Evolutionary conservation across 2,888 invertebrate species (phyloP), one percentile per base, ranked within the genome.

Genomic region (Andrena chrysosceles): DNA sequence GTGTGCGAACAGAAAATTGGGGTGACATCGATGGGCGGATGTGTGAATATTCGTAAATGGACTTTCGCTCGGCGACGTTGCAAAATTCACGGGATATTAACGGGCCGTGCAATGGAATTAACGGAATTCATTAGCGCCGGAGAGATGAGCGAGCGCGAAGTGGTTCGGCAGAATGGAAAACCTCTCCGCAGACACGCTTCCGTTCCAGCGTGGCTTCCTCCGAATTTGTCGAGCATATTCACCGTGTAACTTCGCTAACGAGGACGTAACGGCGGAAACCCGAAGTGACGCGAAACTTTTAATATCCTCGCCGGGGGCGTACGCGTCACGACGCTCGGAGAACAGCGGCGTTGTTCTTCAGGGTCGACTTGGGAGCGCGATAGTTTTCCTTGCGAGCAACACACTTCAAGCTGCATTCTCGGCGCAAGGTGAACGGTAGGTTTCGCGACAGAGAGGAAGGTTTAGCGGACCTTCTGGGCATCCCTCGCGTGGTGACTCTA

Each of bases 311-410:
- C 48, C 13, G 48, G n/a, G 48, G 23, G 70, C 13, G 71, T 35
- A 20, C 16, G 49, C 23, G 49, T 49, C 71, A 20, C 52, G 60
- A 70, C 42, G 42, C 42, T 42, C 42, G 29, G 48, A 20, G 62
- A 59, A 66, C 42, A 62, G 54, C 42, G 62, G 54, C 62, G n/a
- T 49, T 62, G 54, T 10, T 69, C 69, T 48, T 72, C 73, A 67
- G 62, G 68, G 69, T 66, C 73, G 74, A 63, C 52, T 42, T 67
- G 60, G 77, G 70, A 85, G 78, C 54, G 69, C 54, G 64, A 84
- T 74, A 63, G 52, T 52, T 48, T 33, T 54, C 42, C 48, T 54
- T 42, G 62, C 68, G 16, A 20, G 29, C 67, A 66, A 54, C 66
- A n/a, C 31, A 23, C 56, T 48, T 29, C n/a, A 1, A 1, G 29